A percentile compares a stretch with the other conserved stretches of the same genome.
Evolutionary conservation across 2,888 invertebrate genomes (phyloP).

Genomic region (Gonocerus acuteangulatus): DNA sequence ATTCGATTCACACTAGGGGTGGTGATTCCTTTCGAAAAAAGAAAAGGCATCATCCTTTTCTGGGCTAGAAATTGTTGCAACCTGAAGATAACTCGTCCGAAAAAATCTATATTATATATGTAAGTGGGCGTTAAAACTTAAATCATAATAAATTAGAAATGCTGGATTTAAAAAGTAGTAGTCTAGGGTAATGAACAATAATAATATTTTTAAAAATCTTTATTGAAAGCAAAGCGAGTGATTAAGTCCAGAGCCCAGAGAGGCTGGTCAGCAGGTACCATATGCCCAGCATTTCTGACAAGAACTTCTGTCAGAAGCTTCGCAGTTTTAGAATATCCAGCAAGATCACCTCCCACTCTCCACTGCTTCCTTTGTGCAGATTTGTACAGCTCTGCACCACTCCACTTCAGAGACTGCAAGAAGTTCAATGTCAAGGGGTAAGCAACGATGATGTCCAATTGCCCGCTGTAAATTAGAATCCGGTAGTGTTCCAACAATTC

Average conservation of each 20-base stretch:
- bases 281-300: constrained; percentile 72
- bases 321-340: constrained; percentile 67
- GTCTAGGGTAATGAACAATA: too few species aligned
- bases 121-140: too few species aligned
- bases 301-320: constrained; percentile 61
- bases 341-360: constrained; percentile 52
- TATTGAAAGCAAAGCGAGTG: constrained; percentile 48
- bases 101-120: too few species aligned
- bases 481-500: constrained; percentile 60
- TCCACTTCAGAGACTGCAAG: constrained; percentile 62
- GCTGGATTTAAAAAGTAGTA: too few species aligned
- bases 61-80: too few species aligned
- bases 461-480: constrained; percentile 80
- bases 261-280: constrained; percentile 74
- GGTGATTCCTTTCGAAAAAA: too few species aligned
- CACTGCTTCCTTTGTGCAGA: constrained; percentile 59
- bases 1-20: too few species aligned
- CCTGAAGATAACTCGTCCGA: too few species aligned
- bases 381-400: constrained; percentile 57
- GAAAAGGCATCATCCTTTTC: too few species aligned
- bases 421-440: constrained; percentile 78
- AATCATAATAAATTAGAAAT: too few species aligned
- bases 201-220: constrained; percentile 26
- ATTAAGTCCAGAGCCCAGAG: constrained; percentile 69
- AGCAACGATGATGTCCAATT: constrained; percentile 86